Evolutionary conservation across 2,888 invertebrate genomes (phyloP).

Genomic region (Yponomeuta cagnagella): DNA sequence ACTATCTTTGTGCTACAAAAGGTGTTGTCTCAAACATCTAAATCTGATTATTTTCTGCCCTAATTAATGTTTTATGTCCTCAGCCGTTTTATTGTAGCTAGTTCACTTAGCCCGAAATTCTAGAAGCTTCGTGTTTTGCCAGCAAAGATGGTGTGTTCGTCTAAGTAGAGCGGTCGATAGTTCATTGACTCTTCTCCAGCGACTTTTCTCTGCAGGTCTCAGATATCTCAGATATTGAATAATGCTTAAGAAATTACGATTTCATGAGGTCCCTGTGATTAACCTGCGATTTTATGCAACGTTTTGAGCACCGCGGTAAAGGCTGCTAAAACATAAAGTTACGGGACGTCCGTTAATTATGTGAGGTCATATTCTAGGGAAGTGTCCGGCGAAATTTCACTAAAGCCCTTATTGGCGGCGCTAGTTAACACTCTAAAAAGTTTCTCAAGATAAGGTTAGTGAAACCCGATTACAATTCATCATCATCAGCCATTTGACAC

Average conservation of each 20-base stretch:
- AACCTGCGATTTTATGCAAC: background rate
- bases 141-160: background rate
- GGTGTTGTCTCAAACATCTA: background rate
- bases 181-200: background rate
- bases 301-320: background rate
- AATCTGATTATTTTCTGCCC: background rate
- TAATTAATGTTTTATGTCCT: background rate
- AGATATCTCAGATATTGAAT: background rate
- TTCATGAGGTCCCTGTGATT: background rate
- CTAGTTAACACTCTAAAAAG: too few species aligned
- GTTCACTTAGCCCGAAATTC: background rate
- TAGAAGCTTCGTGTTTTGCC: background rate
- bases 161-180: background rate
- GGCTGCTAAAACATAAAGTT: background rate
- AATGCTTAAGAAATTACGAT: background rate
- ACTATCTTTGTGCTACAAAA: background rate
- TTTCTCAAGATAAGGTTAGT: too few species aligned
- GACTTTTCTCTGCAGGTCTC: background rate
- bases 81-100: background rate
- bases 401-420: too few species aligned
- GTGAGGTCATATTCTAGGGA: too few species aligned
- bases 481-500: too few species aligned
- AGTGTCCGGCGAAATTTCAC: too few species aligned
- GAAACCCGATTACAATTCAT: too few species aligned
- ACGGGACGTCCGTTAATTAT: too few species aligned